These are phyloP conservation scores for Mantis religiosa DNA, from an alignment of 2,888 invertebrate genomes.

Conservation along the genomic window DNA sequence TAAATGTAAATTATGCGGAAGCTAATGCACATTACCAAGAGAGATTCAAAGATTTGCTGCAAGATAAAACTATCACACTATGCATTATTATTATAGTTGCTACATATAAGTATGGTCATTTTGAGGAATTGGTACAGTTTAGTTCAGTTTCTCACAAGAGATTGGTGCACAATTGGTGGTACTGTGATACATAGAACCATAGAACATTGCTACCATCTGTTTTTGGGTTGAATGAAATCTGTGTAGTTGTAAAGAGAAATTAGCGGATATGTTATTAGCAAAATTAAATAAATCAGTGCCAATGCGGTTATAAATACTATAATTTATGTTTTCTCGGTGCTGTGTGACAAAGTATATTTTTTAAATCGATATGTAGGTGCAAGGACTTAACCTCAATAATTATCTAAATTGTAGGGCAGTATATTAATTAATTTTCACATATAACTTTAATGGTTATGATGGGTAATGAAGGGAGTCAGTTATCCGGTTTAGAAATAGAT, in stretches of 20 bases:
- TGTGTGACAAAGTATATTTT: not conserved
- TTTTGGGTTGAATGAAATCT: not conserved
- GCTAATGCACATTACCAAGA: no score
- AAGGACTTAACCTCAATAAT: not conserved
- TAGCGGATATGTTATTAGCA: not conserved
- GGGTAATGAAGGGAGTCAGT: constrained; percentile 72
- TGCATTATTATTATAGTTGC: no score
- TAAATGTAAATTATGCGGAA: no score
- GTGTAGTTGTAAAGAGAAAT: not conserved
- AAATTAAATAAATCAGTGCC: not conserved
- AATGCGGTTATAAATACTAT: not conserved
- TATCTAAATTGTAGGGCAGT: not conserved
- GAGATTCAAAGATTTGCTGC: no score
- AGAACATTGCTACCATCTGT: not conserved
- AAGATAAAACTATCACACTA: no score
- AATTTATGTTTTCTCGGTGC: not conserved
- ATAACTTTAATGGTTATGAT: constrained; percentile 44
- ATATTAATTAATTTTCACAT: not conserved
- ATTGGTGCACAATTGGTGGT: no score
- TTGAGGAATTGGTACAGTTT: no score
- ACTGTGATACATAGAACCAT: not conserved
- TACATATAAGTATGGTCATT: no score
- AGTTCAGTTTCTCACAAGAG: no score
- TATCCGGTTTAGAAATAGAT: constrained; percentile 68
- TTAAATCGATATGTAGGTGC: not conserved